Base-by-base conservation (phyloP, 2,888 invertebrate genomes). In the Caenorhabditis plicata region DNA sequence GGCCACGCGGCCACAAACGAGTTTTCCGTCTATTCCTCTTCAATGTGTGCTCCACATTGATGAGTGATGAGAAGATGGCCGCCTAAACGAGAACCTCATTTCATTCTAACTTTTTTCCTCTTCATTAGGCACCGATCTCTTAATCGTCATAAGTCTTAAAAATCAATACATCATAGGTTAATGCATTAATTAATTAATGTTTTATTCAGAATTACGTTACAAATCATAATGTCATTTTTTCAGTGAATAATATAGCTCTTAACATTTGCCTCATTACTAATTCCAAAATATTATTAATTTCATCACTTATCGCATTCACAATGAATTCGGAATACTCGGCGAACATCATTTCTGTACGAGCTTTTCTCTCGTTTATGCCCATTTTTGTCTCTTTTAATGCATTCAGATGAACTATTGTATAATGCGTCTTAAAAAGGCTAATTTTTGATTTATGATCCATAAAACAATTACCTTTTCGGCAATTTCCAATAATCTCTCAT, bases 321-420 rank as follows among this genome's bases (percentile, higher is more conserved):
- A 69, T 44, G 25, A 64, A 69, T 25, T 57, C 55, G 13, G 66
- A 56, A 40, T 66, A 69, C 40, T 66, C 71, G 15, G 62, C 50
- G 40, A 71, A 71, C 38, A 66, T 52, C 53, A 66, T 50, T 35
- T 71, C 68, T 1, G 68, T 71, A 17, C 71, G 8, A 8, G 66
- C 60, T 41, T 68, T 68, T 23, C 62, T 33, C 36, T 71, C 71
- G 29, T 71, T 68, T 1, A 43, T 51, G 1, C 68, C 71, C 49
- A 68, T 56, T 42, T 47, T 52, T 11, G 53, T 58, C 5, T 46
- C 35, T 29, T 55, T 62, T 40, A 71, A 40, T 0, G 68, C 71
- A 15, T 61, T 46, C 20, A 71, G 38, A 44, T 71, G 71, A 15
- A 62, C 71, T 17, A 71, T 68, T 23, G 65, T 65, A 53, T 66